Evolutionary conservation across 2,888 invertebrate genomes (phyloP), one percentile per base, ranked within the genome.

Genomic region (Amblyteles armatorius): DNA sequence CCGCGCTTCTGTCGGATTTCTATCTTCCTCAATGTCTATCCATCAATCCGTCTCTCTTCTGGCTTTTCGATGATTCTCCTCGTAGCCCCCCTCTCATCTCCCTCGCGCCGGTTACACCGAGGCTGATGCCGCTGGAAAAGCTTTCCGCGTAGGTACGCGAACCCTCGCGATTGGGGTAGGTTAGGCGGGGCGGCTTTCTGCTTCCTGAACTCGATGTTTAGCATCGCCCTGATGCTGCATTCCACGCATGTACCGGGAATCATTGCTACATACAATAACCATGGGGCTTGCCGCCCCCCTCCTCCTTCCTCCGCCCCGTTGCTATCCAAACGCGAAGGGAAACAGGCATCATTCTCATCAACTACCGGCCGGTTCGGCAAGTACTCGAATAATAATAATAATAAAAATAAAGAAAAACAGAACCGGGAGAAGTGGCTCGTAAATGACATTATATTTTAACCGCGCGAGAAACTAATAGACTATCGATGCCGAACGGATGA

Each of bases 81-180:
- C 87, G 84, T 36, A 9, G 5, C 52, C 57, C 19, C 87, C 87
- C 86, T 81, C 85, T 84, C 84, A 65, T 11, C 50, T 22, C 57
- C 80, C 79, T 57, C 36, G 36, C 60, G 55, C 60, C 76, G 26
- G 52, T 74, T 79, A 52, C 74, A 84, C 52, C 82, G 78, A 55
- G 65, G 73, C 74, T 22, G 67, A 33, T 57, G 55, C 52, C 29
- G 50, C 79, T 73, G 77, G 79, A 77, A 85, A 85, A 78, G 77
- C 82, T 79, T 71, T 79, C 60, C 73, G 52, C 67, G 50, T 67
- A 88, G 60, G 60, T 60, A 33, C 90, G 88, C 89, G 89, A 91
- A 88, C 91, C 90, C 92, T 90, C 65, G 73, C 90, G 92, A 92
- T 92, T 92, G 92, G 90, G 91, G 90, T 92, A 92, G 92, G 92